Percentiles rank a stretch among this genome's conserved stretches.
Conservation (phyloP, 2,113 vertebrate species). For the Pithys albifrons region DNA sequence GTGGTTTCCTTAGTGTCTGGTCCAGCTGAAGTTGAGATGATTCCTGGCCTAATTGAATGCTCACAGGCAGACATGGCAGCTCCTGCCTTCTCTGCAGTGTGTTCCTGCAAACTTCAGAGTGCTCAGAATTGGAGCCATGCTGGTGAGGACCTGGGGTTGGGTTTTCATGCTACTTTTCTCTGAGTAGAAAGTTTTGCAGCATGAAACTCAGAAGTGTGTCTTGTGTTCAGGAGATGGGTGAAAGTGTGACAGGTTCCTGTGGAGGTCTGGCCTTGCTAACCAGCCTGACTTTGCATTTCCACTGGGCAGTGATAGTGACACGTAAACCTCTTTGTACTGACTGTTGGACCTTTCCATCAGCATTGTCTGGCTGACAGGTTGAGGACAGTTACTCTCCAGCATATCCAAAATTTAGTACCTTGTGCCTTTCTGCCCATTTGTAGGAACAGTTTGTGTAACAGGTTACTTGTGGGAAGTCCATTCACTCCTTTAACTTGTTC, state of each 20-base stretch:
- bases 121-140: fast-evolving
- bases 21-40: neutral
- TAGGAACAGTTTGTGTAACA: neutral
- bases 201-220: neutral
- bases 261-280: neutral
- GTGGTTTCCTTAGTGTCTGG: slow-evolving; percentile 53
- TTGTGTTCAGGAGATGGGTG: neutral
- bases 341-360: neutral
- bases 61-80: neutral
- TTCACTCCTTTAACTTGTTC: neutral
- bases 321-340: neutral
- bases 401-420: neutral
- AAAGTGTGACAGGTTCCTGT: neutral
- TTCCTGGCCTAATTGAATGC: neutral
- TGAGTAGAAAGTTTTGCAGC: neutral
- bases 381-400: neutral
- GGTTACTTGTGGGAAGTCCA: neutral
- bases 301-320: neutral
- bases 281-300: neutral
- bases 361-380: neutral
- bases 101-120: neutral
- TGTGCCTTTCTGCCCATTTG: neutral
- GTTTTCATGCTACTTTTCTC: neutral
- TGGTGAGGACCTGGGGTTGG: neutral
- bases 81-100: neutral